Evolutionary conservation across 2,113 vertebrate genomes (phyloP), one percentile per base, ranked within the genome.

Genomic region (Garra rufa): DNA sequence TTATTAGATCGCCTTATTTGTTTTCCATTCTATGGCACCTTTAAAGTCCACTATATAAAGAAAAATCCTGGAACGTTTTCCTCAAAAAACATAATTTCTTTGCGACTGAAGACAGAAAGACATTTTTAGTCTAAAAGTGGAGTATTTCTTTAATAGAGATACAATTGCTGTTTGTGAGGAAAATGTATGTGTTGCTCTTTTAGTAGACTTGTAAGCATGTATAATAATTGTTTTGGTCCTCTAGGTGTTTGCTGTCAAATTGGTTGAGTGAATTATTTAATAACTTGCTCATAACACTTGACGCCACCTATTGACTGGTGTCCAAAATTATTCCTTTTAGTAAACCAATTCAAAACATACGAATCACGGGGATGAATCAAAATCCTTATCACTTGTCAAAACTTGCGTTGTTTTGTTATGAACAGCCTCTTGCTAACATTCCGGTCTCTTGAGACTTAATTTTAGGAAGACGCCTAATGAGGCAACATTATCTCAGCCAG

Each of bases 381-480:
- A 38, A 48, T 74, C 24, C 41, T 48, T 7, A 26, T 15, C 9
- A 38, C 17, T 57, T 34, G 74, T 76, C 28, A 34, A 74, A 34
- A 50, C 15, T 21, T 19, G 30, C 28, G 8, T 17, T 61, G 59
- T 48, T 50, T 50, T 69, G 24, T 81, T 15, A 13, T 81, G 38
- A 52, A 34, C 28, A 15, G 28, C 26, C 6, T 28, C n/a, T 15
- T 79, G 55, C 41, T 43, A n/a, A 19, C 19, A 13, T 69, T 7
- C 10, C 3, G 9, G 11, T 26, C 41, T 34, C 24, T 48, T 67
- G 43, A 67, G 78, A 81, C 19, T 9, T 67, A 17, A 9, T 52
- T 70, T 80, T 26, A 38, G 44, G 24, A 24, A 69, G 63, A 46
- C 1, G 24, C 43, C 38, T 52, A 70, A 81, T 70, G 61, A 81